These are phyloP conservation scores for Platypus cylindrus DNA, from an alignment of 2,888 invertebrate genomes.

Conservation along the genomic window DNA sequence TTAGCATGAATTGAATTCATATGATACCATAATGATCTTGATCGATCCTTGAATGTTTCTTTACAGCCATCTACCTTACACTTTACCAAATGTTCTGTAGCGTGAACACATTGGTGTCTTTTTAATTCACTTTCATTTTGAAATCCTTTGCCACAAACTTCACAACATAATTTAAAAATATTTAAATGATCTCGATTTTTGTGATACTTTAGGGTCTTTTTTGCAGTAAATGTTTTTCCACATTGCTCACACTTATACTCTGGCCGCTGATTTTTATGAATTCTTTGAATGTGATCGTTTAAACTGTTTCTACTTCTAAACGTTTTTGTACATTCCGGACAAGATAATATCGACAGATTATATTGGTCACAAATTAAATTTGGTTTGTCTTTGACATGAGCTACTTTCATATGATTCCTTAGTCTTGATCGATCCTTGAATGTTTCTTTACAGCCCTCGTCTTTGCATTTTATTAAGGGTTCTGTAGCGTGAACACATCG, in stretches of 20 bases:
- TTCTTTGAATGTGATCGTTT: slow-evolving; percentile 4
- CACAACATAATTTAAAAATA: no score
- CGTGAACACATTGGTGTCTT: no score
- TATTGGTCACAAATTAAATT: slow-evolving; percentile 15
- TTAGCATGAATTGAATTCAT: background rate
- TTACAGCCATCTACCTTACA: background rate
- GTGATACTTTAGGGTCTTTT: background rate
- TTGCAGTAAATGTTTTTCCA: slow-evolving; percentile 1
- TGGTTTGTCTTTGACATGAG: slow-evolving; percentile 3
- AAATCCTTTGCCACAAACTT: no score
- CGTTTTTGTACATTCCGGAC: slow-evolving; percentile 1
- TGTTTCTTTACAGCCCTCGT: background rate
- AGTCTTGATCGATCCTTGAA: background rate
- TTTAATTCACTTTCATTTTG: no score
- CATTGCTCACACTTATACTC: slow-evolving; percentile 8
- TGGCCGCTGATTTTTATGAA: slow-evolving; percentile 3
- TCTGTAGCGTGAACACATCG: no score
- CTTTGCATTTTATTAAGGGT: no score
- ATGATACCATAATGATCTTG: background rate
- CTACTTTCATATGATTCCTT: slow-evolving; percentile 2
- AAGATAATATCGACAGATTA: background rate
- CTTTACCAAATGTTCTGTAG: no score
- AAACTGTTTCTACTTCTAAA: slow-evolving; percentile 1
- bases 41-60: background rate
- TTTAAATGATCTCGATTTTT: no score